These are phyloP conservation scores for Formica aserva DNA, from an alignment of 2,888 invertebrate genomes.

Conservation along the genomic window DNA sequence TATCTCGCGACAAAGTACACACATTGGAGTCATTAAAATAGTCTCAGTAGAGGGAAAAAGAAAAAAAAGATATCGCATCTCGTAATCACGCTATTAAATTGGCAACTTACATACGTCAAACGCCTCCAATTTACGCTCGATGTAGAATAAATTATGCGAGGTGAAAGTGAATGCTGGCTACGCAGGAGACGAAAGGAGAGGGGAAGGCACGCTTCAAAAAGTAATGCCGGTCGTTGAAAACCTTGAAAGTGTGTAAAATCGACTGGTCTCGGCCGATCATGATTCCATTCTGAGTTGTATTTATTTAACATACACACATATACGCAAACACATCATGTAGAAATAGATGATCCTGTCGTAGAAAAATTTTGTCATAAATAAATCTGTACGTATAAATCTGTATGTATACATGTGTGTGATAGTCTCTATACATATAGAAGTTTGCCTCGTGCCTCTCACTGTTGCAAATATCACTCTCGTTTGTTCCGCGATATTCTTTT, in stretches of 20 bases:
- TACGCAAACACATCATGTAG: neutral
- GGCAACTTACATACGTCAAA: constrained; percentile 48
- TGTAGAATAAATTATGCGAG: constrained; percentile 63
- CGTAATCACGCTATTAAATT: constrained; percentile 51
- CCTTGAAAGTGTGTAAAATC: constrained; percentile 55
- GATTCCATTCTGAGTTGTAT: constrained; percentile 18
- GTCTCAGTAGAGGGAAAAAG: neutral
- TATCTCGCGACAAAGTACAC: constrained; percentile 27
- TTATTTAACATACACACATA: neutral
- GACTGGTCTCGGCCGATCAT: constrained; percentile 15
- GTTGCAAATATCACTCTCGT: constrained; percentile 4
- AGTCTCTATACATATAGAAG: neutral
- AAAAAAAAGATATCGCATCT: constrained; percentile 24
- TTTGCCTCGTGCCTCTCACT: neutral
- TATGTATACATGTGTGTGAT: neutral
- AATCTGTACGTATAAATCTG: neutral
- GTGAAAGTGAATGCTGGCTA: constrained; percentile 70
- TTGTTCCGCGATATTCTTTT: neutral
- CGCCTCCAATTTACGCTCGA: constrained; percentile 58
- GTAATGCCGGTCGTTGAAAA: constrained; percentile 53
- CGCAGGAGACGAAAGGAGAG: constrained; percentile 33
- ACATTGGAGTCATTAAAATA: constrained; percentile 36
- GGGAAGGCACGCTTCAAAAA: constrained; percentile 53
- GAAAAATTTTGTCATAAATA: neutral
- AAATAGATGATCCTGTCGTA: constrained; percentile 5